phyloP scores from a whole-genome alignment of 2,888 invertebrate species.

The Nemurella pictetii region DNA sequence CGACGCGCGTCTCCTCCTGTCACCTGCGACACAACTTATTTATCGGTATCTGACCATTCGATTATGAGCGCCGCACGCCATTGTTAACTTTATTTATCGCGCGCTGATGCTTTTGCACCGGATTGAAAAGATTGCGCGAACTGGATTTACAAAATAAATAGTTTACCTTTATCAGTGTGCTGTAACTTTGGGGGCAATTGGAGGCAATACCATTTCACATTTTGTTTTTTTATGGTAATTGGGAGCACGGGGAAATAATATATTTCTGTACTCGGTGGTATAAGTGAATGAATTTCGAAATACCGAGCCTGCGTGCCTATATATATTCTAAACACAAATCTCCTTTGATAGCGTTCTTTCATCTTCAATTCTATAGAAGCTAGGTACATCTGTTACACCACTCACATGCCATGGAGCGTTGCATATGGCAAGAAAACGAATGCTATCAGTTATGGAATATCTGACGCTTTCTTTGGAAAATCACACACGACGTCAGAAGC shows the following conservation, averaged over 20 bases:
- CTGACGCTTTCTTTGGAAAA: not conserved
- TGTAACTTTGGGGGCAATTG: not conserved
- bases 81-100: not conserved
- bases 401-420: not conserved
- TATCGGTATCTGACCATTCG: conserved; percentile 18
- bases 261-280: not conserved
- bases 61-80: not conserved
- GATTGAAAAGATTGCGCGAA: not conserved
- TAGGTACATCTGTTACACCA: conserved; percentile 24
- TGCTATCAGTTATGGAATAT: conserved; percentile 19
- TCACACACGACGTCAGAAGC: conserved; percentile 23
- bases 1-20: conserved; percentile 15
- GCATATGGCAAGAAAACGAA: conserved; percentile 28
- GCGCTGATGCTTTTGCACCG: not conserved
- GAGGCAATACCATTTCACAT: not conserved
- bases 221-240: not conserved
- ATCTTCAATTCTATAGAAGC: not conserved
- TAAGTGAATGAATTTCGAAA: not conserved
- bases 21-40: conserved; percentile 26
- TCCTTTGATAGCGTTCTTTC: not conserved
- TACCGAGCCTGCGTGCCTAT: not conserved
- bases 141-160: not conserved
- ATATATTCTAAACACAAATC: too few species aligned
- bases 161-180: not conserved
- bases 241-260: too few species aligned